Evolutionary conservation across 2,888 invertebrate species (phyloP).

Genomic region (Reticulitermes lucifugus): DNA sequence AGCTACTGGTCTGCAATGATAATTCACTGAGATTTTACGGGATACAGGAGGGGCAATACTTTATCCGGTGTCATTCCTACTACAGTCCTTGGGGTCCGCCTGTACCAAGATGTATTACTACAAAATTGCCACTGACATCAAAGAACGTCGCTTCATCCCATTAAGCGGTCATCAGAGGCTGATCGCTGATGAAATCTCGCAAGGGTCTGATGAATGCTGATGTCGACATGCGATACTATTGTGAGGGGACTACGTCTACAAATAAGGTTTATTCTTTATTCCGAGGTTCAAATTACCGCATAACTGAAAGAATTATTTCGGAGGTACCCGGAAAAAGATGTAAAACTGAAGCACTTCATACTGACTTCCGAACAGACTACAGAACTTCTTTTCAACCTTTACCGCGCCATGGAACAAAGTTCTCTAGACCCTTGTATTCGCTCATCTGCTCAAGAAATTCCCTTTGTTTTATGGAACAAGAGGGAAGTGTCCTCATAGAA

Average conservation of each 20-base stretch:
- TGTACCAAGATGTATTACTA: constrained; percentile 10
- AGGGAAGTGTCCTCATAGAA: too few species aligned
- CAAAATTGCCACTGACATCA: constrained; percentile 7
- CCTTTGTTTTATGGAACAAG: too few species aligned
- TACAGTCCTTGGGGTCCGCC: neutral
- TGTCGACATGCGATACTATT: constrained; percentile 1
- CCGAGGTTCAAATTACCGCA: too few species aligned
- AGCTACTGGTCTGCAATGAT: neutral
- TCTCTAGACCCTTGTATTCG: too few species aligned
- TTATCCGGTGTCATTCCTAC: neutral
- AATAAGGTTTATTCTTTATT: neutral
- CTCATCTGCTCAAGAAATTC: too few species aligned
- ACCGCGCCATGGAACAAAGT: too few species aligned
- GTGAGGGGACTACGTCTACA: neutral
- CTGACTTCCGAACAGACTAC: too few species aligned
- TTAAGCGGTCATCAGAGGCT: neutral
- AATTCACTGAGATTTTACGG: neutral
- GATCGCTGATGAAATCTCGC: constrained; percentile 7
- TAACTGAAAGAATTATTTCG: too few species aligned
- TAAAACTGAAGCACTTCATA: too few species aligned
- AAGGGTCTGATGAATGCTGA: neutral
- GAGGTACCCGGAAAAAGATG: too few species aligned
- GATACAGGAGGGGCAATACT: neutral
- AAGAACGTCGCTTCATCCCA: neutral
- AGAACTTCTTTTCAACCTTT: too few species aligned